Evolutionary conservation across 2,797 vertebrate species (phyloP), one percentile per base, ranked within the genome.

Genomic region (Prunella strophiata): DNA sequence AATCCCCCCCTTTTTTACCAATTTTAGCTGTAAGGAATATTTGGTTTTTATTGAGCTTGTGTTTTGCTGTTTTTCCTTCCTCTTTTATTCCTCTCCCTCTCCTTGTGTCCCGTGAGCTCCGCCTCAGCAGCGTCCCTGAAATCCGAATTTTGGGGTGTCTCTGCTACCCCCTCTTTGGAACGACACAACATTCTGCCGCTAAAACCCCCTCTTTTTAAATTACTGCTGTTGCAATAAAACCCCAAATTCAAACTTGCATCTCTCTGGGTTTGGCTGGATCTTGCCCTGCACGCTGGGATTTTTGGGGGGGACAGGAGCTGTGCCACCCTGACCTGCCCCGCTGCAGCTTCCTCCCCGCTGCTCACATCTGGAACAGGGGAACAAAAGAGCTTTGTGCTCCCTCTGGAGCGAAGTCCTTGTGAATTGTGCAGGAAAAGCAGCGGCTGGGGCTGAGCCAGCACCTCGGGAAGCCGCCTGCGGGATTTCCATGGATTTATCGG

Each of bases 221-320:
- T 4, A 1, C 48, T 17, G 3, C 22, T 5, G 1, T 26, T 11
- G 17, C 3, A 5, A 4, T 52, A 23, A 73, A 2, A 12, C 36
- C 9, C 2, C 3, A 7, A 45, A 23, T 9, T 3, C 15, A 11
- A 54, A n/a, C n/a, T n/a, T n/a, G n/a, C n/a, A n/a, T n/a, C n/a
- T n/a, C n/a, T n/a, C n/a, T n/a, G 61, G 19, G 27, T 8, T 65
- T 29, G 43, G 19, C 23, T 38, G 11, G 26, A 10, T 7, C 9
- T 4, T 61, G 9, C 8, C 11, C 7, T 65, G 42, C 6, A 0
- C 1, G 0, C 34, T 17, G 47, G 30, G 5, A n/a, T 30, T 74
- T 20, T 19, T 21, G n/a, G 27, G 12, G 83, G 79, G 45, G 19
- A 54, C 68, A 45, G 68, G 51, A 50, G 68, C 42, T 89, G n/a